Evolutionary conservation across 2,888 invertebrate species (phyloP), one percentile per base, ranked within the genome.

Genomic region (Schrankia costaestrigalis): DNA sequence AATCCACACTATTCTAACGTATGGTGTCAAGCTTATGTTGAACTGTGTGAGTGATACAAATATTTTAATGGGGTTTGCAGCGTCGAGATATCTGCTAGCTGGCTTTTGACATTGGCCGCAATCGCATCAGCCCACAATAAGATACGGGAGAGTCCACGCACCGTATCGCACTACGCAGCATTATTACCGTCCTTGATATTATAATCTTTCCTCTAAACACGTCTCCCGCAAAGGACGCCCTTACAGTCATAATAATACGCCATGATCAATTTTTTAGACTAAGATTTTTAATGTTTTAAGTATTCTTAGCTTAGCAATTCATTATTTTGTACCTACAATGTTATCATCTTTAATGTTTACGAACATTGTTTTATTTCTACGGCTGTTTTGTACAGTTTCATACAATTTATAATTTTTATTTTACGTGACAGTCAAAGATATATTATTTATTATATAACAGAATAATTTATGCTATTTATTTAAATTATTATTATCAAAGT

Each of bases 11-110:
- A 54, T 56, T 52, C 54, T 74, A 75, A 77, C 75, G 69, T 71
- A 69, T 71, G 74, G 75, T 73, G 66, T 67, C 63, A 49, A 72
- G 66, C 59, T 69, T 57, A 48, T 60, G 35, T 59, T 72, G 68
- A 72, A 76, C 66, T 81, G 70, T 84, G 75, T 81, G 75, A 34
- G 31, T 80, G 77, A 78, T 70, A 69, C n/a, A 74, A 59, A 74
- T 46, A 71, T 86, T 86, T 86, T 85, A 65, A 82, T 85, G 78
- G 82, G 86, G 85, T 88, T 81, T 88, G 72, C 89, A 89, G 89
- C 88, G 79, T 88, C 89, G 81, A 88, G 89, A 72, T 89, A 89
- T 70, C 88, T 89, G 72, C 89, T 89, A 69, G 86, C 89, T 79
- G 89, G 89, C 79, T 89, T 89, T 88, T 89, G 89, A 89, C 89